Evolutionary conservation across 1,140 invertebrate species (phyloP).

Genomic region (Euwallacea similis): DNA sequence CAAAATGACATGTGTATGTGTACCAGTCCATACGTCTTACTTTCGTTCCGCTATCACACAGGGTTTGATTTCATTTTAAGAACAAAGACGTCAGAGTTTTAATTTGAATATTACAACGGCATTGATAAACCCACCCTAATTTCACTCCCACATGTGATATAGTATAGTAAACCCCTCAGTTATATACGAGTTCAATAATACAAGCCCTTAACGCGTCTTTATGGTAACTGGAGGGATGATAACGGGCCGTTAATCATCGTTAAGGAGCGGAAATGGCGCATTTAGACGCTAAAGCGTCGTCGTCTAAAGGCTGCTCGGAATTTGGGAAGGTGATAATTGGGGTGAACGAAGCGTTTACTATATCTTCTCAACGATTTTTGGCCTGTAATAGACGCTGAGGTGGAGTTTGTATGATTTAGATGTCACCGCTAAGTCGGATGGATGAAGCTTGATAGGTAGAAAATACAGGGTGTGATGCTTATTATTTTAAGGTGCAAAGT

Average conservation of each 20-base stretch:
- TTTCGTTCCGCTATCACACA: background rate
- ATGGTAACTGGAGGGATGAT: constrained; percentile 8
- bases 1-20: constrained; percentile 35
- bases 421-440: too few species aligned
- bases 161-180: background rate
- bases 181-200: constrained; percentile 14
- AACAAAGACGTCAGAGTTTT: too few species aligned
- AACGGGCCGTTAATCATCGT: constrained; percentile 13
- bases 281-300: constrained; percentile 9
- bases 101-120: too few species aligned
- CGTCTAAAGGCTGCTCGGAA: constrained; percentile 8
- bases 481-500: too few species aligned
- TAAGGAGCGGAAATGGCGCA: constrained; percentile 13
- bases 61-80: background rate
- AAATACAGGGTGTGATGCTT: too few species aligned
- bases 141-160: too few species aligned
- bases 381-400: background rate
- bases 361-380: background rate
- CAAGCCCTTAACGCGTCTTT: constrained; percentile 13
- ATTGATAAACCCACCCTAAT: too few species aligned
- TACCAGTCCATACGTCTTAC: constrained; percentile 18
- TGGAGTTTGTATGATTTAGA: too few species aligned
- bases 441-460: too few species aligned
- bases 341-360: constrained; percentile 3
- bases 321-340: constrained; percentile 6